A percentile compares a stretch with the other conserved stretches of the same genome.
Conservation (phyloP, 2,113 vertebrate species). For the Pelvicachromis taeniatus region DNA sequence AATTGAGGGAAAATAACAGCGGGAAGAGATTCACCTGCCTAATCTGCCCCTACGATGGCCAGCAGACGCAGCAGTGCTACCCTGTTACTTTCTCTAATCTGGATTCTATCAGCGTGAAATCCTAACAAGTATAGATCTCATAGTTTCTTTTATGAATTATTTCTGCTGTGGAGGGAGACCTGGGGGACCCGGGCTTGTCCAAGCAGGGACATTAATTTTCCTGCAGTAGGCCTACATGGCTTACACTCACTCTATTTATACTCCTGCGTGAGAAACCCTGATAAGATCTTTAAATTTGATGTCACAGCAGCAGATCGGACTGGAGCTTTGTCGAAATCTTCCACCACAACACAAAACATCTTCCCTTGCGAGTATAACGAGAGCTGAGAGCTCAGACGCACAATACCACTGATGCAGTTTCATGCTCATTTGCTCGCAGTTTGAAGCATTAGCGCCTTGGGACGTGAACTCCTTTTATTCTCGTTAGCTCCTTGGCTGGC, state of each 20-base stretch:
- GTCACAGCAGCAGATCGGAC: neutral
- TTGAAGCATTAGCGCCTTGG: neutral
- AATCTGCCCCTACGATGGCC: neutral
- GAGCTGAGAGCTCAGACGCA: neutral
- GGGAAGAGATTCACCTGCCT: neutral
- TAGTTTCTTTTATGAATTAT: conserved; percentile 5
- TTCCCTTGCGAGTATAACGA: neutral
- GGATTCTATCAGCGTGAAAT: neutral
- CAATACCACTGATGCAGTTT: neutral
- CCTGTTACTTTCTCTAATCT: neutral
- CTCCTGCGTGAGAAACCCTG: neutral
- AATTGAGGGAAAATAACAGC: neutral
- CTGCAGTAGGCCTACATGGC: neutral
- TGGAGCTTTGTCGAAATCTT: neutral
- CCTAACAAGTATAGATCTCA: neutral
- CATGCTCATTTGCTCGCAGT: neutral
- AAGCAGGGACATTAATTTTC: conserved; percentile 17
- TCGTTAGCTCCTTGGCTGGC: neutral
- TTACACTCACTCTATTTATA: conserved; percentile 7
- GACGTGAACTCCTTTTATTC: neutral
- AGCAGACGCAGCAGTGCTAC: neutral
- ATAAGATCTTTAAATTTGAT: conserved; percentile 11
- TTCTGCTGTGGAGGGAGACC: neutral
- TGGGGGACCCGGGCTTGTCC: conserved; percentile 20
- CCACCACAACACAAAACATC: neutral